Evolutionary conservation across 2,888 invertebrate species (phyloP).

Genomic region (Lasioglossum calceatum): DNA sequence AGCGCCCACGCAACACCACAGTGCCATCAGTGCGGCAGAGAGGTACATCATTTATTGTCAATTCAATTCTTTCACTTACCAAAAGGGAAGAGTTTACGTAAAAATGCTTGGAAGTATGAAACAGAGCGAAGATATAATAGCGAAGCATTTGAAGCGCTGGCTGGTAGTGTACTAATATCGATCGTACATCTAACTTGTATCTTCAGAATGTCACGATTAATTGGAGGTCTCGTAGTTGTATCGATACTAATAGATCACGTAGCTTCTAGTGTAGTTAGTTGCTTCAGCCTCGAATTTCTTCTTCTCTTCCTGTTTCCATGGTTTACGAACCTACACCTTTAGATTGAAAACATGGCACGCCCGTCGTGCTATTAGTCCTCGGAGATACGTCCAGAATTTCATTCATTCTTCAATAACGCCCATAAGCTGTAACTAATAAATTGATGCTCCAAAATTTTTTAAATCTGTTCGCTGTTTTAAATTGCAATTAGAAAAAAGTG

Average conservation of each 20-base stretch:
- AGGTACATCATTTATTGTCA: constrained; percentile 84
- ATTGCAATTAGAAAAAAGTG: no score
- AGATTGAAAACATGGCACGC: not conserved
- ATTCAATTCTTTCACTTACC: not conserved
- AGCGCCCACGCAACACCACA: constrained; percentile 85
- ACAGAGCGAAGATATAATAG: not conserved
- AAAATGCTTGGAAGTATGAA: not conserved
- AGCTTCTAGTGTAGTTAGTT: constrained; percentile 49
- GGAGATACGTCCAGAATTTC: not conserved
- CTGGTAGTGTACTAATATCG: not conserved
- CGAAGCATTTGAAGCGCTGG: not conserved
- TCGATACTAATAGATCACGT: constrained; percentile 10
- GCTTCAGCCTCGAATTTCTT: constrained; percentile 44
- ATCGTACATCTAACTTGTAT: not conserved
- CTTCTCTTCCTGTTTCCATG: constrained; percentile 34
- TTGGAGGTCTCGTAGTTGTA: not conserved
- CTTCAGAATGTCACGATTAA: not conserved
- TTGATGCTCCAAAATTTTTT: no score
- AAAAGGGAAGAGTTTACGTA: constrained; percentile 9
- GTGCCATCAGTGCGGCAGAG: constrained; percentile 93
- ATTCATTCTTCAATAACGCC: no score
- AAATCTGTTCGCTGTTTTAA: no score
- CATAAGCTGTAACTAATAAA: no score
- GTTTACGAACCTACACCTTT: not conserved
- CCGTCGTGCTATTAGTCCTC: not conserved